Percentiles rank a stretch among this genome's conserved stretches.
These are phyloP conservation scores for Lucilia cuprina DNA, from an alignment of 1,140 invertebrate species.

Conservation along the genomic window DNA sequence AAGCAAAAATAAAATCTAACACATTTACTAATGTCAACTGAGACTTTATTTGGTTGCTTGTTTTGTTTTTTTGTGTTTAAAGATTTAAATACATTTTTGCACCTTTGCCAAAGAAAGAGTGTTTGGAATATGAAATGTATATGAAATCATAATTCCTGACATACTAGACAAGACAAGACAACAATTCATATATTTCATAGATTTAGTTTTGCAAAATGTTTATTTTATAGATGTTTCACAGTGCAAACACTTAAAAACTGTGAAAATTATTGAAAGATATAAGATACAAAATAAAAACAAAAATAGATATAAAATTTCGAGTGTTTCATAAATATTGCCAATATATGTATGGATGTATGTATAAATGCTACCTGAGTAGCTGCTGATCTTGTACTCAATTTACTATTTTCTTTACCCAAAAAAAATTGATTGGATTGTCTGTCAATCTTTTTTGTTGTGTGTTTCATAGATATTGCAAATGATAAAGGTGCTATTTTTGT, in stretches of 20 bases:
- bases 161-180: neutral
- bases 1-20: neutral
- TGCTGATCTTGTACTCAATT: neutral
- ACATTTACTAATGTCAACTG: neutral
- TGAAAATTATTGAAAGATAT: neutral
- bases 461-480: neutral
- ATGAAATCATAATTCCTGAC: neutral
- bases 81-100: slow-evolving; percentile 28
- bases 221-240: slow-evolving; percentile 22
- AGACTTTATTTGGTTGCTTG: no score
- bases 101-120: neutral
- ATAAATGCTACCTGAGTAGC: neutral
- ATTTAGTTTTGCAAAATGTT: neutral
- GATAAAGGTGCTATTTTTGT: slow-evolving; percentile 4
- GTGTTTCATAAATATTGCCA: slow-evolving; percentile 23
- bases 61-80: neutral
- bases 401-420: neutral
- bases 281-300: neutral
- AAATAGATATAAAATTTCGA: neutral
- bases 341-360: neutral
- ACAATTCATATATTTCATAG: neutral
- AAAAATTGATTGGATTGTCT: slow-evolving; percentile 25
- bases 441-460: neutral
- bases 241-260: neutral
- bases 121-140: neutral